phyloP scores from a whole-genome alignment of 2,797 vertebrate genomes.

The Sebastes oblongus region DNA sequence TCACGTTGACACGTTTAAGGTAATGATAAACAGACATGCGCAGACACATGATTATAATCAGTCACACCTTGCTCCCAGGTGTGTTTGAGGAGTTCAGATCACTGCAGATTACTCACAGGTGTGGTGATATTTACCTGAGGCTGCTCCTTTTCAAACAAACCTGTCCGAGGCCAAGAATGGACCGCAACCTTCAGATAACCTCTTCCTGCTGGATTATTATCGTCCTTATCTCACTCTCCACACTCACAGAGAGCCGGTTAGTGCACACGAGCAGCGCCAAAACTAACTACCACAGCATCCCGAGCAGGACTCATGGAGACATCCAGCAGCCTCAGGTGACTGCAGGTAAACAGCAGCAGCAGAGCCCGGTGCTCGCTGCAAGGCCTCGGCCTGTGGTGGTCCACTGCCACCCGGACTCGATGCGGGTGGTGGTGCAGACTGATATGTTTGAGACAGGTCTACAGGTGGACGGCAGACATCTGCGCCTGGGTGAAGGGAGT shows the following conservation, averaged over 20 bases:
- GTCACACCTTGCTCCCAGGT: constrained; percentile 13
- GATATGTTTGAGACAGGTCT: constrained; percentile 69
- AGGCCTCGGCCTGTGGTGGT: constrained; percentile 38
- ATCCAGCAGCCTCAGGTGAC: not conserved
- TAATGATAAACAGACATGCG: not conserved
- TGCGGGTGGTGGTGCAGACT: constrained; percentile 70
- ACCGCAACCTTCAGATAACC: not conserved
- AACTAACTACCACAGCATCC: not conserved
- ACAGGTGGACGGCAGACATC: constrained; percentile 51
- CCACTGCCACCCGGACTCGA: constrained; percentile 60
- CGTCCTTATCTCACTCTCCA: not conserved
- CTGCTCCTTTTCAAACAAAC: not conserved
- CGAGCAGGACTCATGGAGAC: not conserved
- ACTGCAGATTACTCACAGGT: constrained; percentile 14
- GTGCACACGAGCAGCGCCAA: not conserved
- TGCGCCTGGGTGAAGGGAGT: constrained; percentile 42
- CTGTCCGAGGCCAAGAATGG: constrained; percentile 42
- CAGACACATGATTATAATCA: not conserved
- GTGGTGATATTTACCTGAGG: constrained; percentile 1
- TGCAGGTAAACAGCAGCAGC: not conserved
- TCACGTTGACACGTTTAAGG: rapidly evolving
- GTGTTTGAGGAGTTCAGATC: constrained; percentile 1
- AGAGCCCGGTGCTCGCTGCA: not conserved
- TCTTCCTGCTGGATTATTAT: constrained; percentile 21
- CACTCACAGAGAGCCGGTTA: constrained; percentile 1